Conservation (phyloP, 2,888 invertebrate genomes). For the Eucera pruinosa region DNA sequence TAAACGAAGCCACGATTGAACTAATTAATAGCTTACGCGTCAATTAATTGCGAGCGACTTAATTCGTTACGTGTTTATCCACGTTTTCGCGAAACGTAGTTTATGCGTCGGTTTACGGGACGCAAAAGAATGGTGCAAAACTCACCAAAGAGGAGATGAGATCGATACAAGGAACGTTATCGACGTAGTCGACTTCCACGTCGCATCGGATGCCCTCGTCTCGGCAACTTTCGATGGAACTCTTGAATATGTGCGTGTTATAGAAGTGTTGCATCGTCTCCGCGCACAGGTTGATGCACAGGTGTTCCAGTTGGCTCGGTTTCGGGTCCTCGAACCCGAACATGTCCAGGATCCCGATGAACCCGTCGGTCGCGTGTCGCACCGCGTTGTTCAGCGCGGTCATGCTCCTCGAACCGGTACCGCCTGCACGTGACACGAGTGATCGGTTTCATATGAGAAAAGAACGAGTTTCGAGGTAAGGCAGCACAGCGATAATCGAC, state of each 20-base stretch:
- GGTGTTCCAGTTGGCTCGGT: slow-evolving; percentile 95
- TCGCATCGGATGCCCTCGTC: slow-evolving; percentile 96
- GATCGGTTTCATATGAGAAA: not conserved
- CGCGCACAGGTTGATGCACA: slow-evolving; percentile 97
- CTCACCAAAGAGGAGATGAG: slow-evolving; percentile 94
- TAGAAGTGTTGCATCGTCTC: slow-evolving; percentile 99
- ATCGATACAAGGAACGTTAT: slow-evolving; percentile 98
- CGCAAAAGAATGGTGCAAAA: no score
- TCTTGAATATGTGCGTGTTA: slow-evolving; percentile 98
- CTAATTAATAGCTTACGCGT: no score
- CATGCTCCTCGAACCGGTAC: slow-evolving; percentile 94
- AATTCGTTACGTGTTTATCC: no score
- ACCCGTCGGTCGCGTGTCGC: slow-evolving; percentile 96
- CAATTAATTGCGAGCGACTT: no score
- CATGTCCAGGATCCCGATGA: slow-evolving; percentile 98
- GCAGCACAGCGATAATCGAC: no score
- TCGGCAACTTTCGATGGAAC: slow-evolving; percentile 95
- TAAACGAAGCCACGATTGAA: no score
- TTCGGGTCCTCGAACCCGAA: slow-evolving; percentile 98
- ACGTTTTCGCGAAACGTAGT: no score
- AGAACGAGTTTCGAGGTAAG: not conserved
- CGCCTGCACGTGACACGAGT: slow-evolving; percentile 78
- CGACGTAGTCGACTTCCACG: slow-evolving; percentile 96
- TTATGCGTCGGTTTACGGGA: no score
- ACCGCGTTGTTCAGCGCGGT: slow-evolving; percentile 96